Percentiles rank a stretch among this genome's conserved stretches.
phyloP scores from a whole-genome alignment of 2,113 vertebrate species.

The Ornithorhynchus anatinus region DNA sequence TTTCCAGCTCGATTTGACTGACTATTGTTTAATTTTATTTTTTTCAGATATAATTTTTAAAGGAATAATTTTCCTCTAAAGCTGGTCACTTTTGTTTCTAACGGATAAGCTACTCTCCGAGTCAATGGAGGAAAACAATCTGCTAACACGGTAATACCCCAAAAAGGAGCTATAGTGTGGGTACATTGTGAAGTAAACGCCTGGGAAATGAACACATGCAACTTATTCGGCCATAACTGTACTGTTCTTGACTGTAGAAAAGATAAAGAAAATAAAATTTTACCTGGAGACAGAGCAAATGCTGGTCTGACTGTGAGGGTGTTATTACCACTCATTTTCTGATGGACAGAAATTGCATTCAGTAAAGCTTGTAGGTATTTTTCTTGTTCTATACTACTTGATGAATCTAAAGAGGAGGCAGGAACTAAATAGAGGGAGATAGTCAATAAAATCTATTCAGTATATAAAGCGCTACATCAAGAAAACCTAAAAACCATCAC shows the following conservation, averaged over 20 bases:
- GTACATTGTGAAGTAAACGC: slow-evolving; percentile 19
- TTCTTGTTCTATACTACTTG: slow-evolving; percentile 96
- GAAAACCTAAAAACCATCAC: too few relatives aligned
- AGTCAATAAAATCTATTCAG: slow-evolving; percentile 11
- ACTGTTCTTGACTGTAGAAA: neutral
- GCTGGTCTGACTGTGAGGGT: slow-evolving; percentile 86
- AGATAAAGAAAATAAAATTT: neutral
- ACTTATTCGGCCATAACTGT: neutral
- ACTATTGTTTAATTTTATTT: too few relatives aligned
- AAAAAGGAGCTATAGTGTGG: neutral
- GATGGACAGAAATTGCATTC: slow-evolving; percentile 87
- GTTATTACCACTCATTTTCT: slow-evolving; percentile 84
- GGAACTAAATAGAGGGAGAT: slow-evolving; percentile 70
- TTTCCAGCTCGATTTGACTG: slow-evolving; percentile 5
- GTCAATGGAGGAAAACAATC: neutral
- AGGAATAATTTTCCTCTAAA: slow-evolving; percentile 5
- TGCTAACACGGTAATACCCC: neutral
- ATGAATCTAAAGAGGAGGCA: slow-evolving; percentile 86
- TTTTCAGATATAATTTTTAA: slow-evolving; percentile 35
- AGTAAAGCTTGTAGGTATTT: slow-evolving; percentile 96
- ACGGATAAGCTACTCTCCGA: slow-evolving; percentile 10
- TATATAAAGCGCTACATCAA: too few relatives aligned
- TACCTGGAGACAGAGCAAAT: slow-evolving; percentile 93
- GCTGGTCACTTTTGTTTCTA: slow-evolving; percentile 14
- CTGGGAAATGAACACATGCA: neutral